Conservation (phyloP, 2,888 invertebrate genomes). For the Poecilobothrus nobilitatus region DNA sequence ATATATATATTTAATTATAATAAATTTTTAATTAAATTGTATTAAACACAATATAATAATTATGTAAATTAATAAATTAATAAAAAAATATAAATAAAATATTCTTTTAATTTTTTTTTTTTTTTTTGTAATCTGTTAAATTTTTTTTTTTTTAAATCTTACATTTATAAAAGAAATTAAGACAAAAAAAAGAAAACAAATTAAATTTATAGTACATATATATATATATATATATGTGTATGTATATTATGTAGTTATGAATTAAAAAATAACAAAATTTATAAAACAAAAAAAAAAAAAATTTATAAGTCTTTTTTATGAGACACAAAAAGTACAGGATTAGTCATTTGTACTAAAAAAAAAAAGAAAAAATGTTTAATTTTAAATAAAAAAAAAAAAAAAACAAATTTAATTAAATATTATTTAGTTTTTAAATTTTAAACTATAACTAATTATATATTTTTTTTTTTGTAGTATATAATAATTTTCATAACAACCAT, state of each 20-base stretch:
- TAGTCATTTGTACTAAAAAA: constrained; percentile 6
- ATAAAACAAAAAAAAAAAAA: background rate
- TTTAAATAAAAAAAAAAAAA: background rate
- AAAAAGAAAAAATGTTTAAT: background rate
- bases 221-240: no score
- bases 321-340: background rate
- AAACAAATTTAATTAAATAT: background rate
- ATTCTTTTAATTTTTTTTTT: no score
- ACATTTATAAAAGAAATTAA: background rate
- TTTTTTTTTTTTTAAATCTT: background rate
- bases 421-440: background rate
- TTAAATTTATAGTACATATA: no score
- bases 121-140: background rate
- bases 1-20: background rate
- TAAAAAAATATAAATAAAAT: no score
- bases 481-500: background rate
- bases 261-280: background rate
- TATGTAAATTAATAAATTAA: no score
- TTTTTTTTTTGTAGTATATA: background rate
- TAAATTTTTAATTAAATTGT: no score
- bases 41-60: no score
- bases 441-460: background rate
- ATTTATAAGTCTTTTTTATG: background rate
- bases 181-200: background rate
- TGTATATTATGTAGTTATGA: no score